Conservation (phyloP, 2,888 invertebrate species). For the Mythimna loreyi region DNA sequence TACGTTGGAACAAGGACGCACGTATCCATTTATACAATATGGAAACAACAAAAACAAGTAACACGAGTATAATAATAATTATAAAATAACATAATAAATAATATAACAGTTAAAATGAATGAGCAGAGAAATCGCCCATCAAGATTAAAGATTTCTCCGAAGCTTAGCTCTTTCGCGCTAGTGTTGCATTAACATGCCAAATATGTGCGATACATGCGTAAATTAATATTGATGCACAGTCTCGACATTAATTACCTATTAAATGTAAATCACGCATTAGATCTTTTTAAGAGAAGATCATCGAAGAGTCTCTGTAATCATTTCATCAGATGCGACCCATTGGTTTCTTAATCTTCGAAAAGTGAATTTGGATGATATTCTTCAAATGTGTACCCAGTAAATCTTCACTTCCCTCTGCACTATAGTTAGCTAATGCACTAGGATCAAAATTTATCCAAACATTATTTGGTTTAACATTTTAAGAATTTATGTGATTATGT, state of each 20-base stretch:
- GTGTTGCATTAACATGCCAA: constrained; percentile 31
- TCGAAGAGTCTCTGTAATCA: constrained; percentile 21
- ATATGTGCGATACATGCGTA: constrained; percentile 28
- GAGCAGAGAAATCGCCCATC: constrained; percentile 8
- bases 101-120: not conserved
- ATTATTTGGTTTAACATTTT: not conserved
- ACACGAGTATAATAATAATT: not conserved
- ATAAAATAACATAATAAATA: not conserved
- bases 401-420: not conserved
- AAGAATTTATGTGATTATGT: not conserved
- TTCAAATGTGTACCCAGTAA: not conserved
- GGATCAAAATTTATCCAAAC: not conserved
- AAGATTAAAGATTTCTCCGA: constrained; percentile 14
- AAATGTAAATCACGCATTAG: constrained; percentile 25
- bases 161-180: not conserved
- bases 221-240: constrained; percentile 36
- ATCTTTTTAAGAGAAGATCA: constrained; percentile 7
- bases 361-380: not conserved
- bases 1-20: constrained; percentile 70
- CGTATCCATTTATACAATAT: constrained; percentile 34
- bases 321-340: constrained; percentile 4
- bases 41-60: constrained; percentile 5
- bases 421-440: not conserved
- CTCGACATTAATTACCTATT: constrained; percentile 8
- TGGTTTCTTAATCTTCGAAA: constrained; percentile 1